A percentile compares a stretch with the other conserved stretches of the same genome.
phyloP scores from a whole-genome alignment of 2,797 vertebrate genomes.

The Clarias laeviceps region DNA sequence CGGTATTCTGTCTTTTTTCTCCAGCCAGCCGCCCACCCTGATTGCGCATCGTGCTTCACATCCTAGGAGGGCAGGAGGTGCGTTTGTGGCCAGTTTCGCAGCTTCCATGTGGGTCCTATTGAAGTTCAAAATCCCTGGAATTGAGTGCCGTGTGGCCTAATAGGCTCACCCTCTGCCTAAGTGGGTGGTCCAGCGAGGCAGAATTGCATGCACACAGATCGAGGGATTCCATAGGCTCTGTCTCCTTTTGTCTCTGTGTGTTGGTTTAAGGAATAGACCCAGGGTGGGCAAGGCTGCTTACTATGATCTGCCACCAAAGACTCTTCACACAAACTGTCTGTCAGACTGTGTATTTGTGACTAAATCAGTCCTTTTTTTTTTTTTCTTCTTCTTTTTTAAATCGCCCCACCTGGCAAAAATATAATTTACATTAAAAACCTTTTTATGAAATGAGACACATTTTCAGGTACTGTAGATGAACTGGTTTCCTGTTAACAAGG shows the following conservation, averaged over 20 bases:
- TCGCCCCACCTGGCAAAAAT: background rate
- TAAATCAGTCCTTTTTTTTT: background rate
- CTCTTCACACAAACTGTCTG: constrained; percentile 40
- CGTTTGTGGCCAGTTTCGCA: constrained; percentile 50
- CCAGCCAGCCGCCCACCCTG: constrained; percentile 43
- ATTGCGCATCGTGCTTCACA: constrained; percentile 35
- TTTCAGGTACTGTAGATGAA: background rate
- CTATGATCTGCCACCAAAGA: constrained; percentile 54
- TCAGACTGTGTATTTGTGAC: constrained; percentile 1
- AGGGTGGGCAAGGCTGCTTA: constrained; percentile 59
- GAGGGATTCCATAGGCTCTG: constrained; percentile 62
- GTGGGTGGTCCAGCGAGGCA: constrained; percentile 72
- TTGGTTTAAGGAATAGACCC: constrained; percentile 66
- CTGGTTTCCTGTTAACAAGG: background rate
- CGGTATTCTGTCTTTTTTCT: constrained; percentile 21
- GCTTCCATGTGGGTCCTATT: constrained; percentile 68
- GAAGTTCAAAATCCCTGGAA: constrained; percentile 65
- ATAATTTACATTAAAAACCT: background rate
- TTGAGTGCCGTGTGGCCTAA: constrained; percentile 61
- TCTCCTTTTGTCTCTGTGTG: constrained; percentile 58
- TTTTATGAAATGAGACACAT: background rate
- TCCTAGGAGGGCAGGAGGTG: constrained; percentile 54
- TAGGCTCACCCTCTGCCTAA: constrained; percentile 63
- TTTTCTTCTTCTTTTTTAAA: background rate
- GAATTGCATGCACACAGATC: constrained; percentile 54